Percentiles rank a stretch among this genome's conserved stretches.
Evolutionary conservation across 2,888 invertebrate species (phyloP).

Genomic region (Gymnocheta viridis): DNA sequence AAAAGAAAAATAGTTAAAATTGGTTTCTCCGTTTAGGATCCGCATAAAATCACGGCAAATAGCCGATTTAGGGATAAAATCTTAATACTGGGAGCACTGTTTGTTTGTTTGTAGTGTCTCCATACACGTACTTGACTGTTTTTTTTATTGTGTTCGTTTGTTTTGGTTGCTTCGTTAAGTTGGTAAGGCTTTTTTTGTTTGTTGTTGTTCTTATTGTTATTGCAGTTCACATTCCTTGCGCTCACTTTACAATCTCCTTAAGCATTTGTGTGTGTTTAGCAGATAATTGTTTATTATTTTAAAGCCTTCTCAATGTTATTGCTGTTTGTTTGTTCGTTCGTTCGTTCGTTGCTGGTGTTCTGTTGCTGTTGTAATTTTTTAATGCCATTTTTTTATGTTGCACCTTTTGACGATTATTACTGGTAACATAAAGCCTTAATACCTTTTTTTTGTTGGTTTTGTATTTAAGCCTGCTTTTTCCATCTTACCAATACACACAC

Average conservation of each 20-base stretch:
- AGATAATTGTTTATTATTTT: constrained; percentile 70
- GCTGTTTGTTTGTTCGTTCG: constrained; percentile 25
- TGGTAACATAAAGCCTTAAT: constrained; percentile 58
- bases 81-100: background rate
- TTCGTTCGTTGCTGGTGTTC: constrained; percentile 12
- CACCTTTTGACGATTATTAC: constrained; percentile 68
- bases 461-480: constrained; percentile 58
- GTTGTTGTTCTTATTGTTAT: constrained; percentile 26
- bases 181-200: constrained; percentile 10
- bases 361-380: constrained; percentile 45
- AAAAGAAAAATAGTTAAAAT: no score
- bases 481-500: constrained; percentile 30
- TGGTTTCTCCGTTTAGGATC: no score
- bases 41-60: background rate
- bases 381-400: constrained; percentile 57
- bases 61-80: background rate
- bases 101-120: constrained; percentile 43
- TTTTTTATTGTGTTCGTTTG: background rate
- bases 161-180: constrained; percentile 18
- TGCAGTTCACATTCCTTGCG: constrained; percentile 62
- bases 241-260: constrained; percentile 68
- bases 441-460: constrained; percentile 47
- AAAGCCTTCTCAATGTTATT: constrained; percentile 63
- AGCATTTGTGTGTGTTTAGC: constrained; percentile 59
- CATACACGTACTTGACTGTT: constrained; percentile 47